phyloP scores from a whole-genome alignment of 92 coral and sea anemone genomes.

The Phymanthus crucifer region DNA sequence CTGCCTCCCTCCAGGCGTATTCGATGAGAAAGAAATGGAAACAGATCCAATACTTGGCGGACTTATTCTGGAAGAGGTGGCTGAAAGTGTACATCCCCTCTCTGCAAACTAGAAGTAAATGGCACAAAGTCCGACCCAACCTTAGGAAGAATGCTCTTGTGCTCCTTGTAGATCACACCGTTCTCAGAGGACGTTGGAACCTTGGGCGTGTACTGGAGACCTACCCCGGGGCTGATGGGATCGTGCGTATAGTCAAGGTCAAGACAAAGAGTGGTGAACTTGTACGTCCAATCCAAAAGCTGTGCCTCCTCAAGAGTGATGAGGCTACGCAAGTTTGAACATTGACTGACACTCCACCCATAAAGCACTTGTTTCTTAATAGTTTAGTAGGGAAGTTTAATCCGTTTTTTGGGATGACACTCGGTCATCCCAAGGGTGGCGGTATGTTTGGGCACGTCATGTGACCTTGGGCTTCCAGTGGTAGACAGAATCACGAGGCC shows the following conservation, averaged over 20 bases:
- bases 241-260: slow-evolving; percentile 52
- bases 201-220: slow-evolving; percentile 54
- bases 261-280: slow-evolving; percentile 32
- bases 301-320: slow-evolving; percentile 39
- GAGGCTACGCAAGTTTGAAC: neutral
- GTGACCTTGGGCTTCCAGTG: neutral
- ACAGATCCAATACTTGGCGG: slow-evolving; percentile 55
- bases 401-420: neutral
- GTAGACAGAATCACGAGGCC: no score
- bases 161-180: slow-evolving; percentile 38
- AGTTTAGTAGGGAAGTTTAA: slow-evolving; percentile 16
- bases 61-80: slow-evolving; percentile 61
- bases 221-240: slow-evolving; percentile 51
- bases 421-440: slow-evolving; percentile 54
- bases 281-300: slow-evolving; percentile 52
- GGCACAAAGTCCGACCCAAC: slow-evolving; percentile 45
- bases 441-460: slow-evolving; percentile 45
- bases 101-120: slow-evolving; percentile 51
- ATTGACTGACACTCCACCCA: neutral
- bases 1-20: slow-evolving; percentile 46
- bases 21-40: slow-evolving; percentile 43
- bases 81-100: slow-evolving; percentile 50
- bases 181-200: slow-evolving; percentile 56
- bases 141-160: slow-evolving; percentile 45
- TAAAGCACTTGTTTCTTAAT: neutral